A percentile compares a stretch with the other conserved stretches of the same genome.
Conservation (phyloP, 2,113 vertebrate genomes). For the Gymnocephalus cernua region DNA sequence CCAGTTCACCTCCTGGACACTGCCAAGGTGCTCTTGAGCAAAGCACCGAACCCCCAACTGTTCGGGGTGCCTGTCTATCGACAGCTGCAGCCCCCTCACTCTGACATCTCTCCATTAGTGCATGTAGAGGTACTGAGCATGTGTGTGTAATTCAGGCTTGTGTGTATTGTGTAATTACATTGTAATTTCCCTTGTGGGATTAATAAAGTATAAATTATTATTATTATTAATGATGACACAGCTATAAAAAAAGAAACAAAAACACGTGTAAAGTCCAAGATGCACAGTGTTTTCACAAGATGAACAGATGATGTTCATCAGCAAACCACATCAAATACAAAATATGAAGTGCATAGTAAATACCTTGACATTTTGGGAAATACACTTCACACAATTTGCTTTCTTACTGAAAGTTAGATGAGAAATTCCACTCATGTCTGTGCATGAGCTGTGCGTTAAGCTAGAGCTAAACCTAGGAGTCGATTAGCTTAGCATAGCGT, state of each 20-base stretch:
- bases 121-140: no score
- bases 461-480: neutral
- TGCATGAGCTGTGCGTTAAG: neutral
- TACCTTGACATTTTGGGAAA: neutral
- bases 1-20: no score
- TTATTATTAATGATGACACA: no score
- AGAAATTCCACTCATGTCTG: neutral
- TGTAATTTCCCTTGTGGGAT: no score
- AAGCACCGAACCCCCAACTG: no score
- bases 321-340: neutral
- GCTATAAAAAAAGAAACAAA: neutral
- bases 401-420: neutral
- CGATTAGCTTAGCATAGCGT: neutral
- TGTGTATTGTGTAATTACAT: no score
- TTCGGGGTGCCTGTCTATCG: no score
- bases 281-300: neutral
- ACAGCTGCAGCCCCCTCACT: no score
- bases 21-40: no score
- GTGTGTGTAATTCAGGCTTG: no score
- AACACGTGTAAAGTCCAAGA: neutral
- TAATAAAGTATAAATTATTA: no score
- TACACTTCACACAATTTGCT: neutral
- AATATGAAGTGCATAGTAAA: neutral
- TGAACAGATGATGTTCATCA: neutral
- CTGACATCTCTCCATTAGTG: no score